Evolutionary conservation across 2,113 vertebrate genomes (phyloP).

Genomic region (Channa argus): DNA sequence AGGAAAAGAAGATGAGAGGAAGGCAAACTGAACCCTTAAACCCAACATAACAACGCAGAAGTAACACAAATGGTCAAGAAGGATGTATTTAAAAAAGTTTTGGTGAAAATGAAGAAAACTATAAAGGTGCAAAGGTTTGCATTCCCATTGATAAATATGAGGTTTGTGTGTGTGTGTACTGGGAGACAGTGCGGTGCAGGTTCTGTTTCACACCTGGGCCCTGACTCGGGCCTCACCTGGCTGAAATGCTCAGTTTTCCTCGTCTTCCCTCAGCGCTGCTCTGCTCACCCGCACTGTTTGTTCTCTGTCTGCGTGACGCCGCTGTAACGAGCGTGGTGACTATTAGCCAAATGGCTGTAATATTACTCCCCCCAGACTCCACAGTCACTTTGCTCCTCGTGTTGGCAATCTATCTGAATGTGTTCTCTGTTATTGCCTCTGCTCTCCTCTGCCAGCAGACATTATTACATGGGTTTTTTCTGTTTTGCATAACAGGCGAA

Average conservation of each 20-base stretch:
- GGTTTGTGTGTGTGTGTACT: neutral
- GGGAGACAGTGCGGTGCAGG: neutral
- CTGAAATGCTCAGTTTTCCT: neutral
- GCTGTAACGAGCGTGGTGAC: slow-evolving; percentile 26
- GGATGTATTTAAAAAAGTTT: too few relatives aligned
- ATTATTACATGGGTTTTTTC: slow-evolving; percentile 18
- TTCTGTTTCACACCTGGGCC: slow-evolving; percentile 4
- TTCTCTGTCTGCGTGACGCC: slow-evolving; percentile 33
- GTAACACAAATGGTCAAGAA: too few relatives aligned
- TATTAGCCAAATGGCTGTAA: slow-evolving; percentile 64
- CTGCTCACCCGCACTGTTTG: slow-evolving; percentile 37
- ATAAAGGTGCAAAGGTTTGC: too few relatives aligned
- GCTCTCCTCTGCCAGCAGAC: slow-evolving; percentile 42
- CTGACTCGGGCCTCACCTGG: slow-evolving; percentile 7
- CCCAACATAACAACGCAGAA: too few relatives aligned
- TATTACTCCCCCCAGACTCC: slow-evolving; percentile 58
- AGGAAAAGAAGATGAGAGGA: too few relatives aligned
- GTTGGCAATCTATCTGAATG: slow-evolving; percentile 59
- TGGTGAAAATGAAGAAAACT: too few relatives aligned
- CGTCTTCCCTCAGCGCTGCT: neutral
- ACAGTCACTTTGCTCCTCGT: slow-evolving; percentile 58
- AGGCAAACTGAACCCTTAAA: too few relatives aligned
- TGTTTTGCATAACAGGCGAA: slow-evolving; percentile 53
- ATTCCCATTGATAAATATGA: too few relatives aligned
- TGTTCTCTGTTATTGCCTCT: slow-evolving; percentile 55